Conservation (phyloP, 2,888 invertebrate genomes). For the Melinaea marsaeus region DNA sequence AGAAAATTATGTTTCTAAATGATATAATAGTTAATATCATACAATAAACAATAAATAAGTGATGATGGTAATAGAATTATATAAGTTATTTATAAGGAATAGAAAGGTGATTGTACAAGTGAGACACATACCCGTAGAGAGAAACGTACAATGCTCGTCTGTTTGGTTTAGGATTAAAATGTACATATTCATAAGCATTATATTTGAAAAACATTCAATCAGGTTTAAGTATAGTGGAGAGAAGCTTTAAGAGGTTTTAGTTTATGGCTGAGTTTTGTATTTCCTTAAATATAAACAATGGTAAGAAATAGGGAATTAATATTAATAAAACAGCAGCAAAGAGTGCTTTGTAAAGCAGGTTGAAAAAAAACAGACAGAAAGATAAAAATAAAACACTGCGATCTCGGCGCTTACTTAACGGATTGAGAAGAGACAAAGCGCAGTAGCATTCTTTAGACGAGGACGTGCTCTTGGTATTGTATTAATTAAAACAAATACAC, state of each 20-base stretch:
- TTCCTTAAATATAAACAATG: constrained; percentile 1
- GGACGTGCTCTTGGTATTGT: constrained; percentile 18
- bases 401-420: constrained; percentile 32
- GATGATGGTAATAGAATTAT: too few species aligned
- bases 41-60: too few species aligned
- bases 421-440: constrained; percentile 31
- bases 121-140: neutral
- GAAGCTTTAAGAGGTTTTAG: neutral
- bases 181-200: constrained; percentile 3
- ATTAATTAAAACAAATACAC: constrained; percentile 21
- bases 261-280: neutral
- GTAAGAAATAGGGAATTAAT: constrained; percentile 11
- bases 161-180: constrained; percentile 1
- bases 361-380: constrained; percentile 30
- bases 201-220: constrained; percentile 6
- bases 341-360: constrained; percentile 25
- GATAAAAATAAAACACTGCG: constrained; percentile 29
- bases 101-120: neutral
- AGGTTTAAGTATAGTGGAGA: neutral
- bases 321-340: constrained; percentile 14
- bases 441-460: constrained; percentile 22
- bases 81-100: neutral
- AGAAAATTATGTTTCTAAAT: too few species aligned
- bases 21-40: too few species aligned
- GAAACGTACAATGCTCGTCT: neutral